These are phyloP conservation scores for Tretioscincus oriximinensis DNA, from an alignment of 2,113 vertebrate genomes.

Conservation along the genomic window DNA sequence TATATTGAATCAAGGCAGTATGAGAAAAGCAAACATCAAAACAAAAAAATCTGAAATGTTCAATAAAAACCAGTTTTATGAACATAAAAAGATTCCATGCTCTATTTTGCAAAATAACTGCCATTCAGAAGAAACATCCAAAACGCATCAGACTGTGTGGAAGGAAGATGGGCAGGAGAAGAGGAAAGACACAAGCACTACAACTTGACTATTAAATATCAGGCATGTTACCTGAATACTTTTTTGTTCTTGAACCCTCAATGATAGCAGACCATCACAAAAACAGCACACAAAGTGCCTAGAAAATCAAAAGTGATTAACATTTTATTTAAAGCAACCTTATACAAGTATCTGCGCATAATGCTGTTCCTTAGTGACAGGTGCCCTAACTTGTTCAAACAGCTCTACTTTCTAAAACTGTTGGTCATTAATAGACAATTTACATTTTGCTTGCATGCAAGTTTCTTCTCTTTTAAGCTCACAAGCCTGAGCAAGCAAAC, in stretches of 20 bases:
- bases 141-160: constrained; percentile 48
- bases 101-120: constrained; percentile 38
- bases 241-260: constrained; percentile 64
- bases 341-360: constrained; percentile 48
- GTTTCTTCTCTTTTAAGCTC: neutral
- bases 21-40: constrained; percentile 51
- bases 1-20: constrained; percentile 44
- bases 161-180: neutral
- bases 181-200: constrained; percentile 48
- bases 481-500: neutral
- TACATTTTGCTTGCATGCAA: neutral
- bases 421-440: neutral
- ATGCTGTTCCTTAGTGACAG: constrained; percentile 38
- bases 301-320: constrained; percentile 65
- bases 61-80: constrained; percentile 40
- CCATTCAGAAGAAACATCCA: constrained; percentile 53
- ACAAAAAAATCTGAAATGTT: constrained; percentile 17
- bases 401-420: neutral
- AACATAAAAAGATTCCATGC: constrained; percentile 62
- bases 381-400: neutral
- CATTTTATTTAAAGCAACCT: constrained; percentile 55
- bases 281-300: constrained; percentile 65
- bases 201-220: constrained; percentile 38
- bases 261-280: constrained; percentile 69
- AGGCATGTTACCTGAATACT: constrained; percentile 67